A percentile compares a stretch with the other conserved stretches of the same genome.
phyloP scores from a whole-genome alignment of 2,888 invertebrate genomes.

The Xestia xanthographa region DNA sequence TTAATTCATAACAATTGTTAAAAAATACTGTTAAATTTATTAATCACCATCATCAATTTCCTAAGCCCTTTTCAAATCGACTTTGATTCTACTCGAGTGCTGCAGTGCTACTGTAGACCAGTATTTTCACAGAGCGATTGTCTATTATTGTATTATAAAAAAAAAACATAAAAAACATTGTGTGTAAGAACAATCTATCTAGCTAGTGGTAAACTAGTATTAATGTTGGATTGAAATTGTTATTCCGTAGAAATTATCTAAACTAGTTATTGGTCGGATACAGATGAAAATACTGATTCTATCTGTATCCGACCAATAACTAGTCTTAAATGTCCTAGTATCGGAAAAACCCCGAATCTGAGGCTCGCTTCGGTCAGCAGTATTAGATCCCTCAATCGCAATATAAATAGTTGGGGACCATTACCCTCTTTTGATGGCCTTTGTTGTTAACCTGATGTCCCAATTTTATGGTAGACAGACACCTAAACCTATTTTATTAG shows the following conservation, averaged over 20 bases:
- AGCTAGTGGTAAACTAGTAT: background rate
- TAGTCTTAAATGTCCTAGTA: constrained; percentile 8
- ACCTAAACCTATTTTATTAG: constrained; percentile 20
- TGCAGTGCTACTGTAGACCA: background rate
- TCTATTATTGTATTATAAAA: background rate
- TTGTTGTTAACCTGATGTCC: constrained; percentile 25
- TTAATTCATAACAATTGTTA: background rate
- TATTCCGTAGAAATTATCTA: background rate
- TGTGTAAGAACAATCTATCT: background rate
- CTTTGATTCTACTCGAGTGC: background rate
- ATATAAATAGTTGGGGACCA: constrained; percentile 35
- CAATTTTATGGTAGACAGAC: constrained; percentile 18
- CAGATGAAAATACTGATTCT: too few relatives aligned
- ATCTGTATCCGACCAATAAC: too few relatives aligned
- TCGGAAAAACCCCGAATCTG: background rate
- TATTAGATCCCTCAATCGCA: constrained; percentile 15
- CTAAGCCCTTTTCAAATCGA: background rate
- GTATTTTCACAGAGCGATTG: background rate
- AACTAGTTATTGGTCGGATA: background rate
- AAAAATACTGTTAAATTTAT: background rate
- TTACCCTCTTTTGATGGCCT: constrained; percentile 23
- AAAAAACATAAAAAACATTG: too few relatives aligned
- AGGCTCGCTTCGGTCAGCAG: background rate
- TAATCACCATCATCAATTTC: background rate
- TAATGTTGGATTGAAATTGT: background rate